Conservation (phyloP, 1,140 invertebrate genomes). For the Pseudomyrmex dendroicus region DNA sequence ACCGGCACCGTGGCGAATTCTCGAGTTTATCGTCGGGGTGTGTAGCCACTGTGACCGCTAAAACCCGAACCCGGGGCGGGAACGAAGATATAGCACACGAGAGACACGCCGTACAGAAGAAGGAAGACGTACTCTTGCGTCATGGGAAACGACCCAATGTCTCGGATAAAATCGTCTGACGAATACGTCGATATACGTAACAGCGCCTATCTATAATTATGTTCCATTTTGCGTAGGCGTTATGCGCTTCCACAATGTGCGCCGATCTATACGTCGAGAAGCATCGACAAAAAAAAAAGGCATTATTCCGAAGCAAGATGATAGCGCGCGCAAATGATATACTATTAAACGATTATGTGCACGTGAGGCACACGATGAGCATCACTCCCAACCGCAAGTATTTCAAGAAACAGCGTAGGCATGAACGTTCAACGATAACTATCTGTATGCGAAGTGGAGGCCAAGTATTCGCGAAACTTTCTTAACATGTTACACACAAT, state of each 20-base stretch:
- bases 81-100: constrained; percentile 14
- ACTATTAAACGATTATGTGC: constrained; percentile 29
- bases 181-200: background rate
- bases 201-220: constrained; percentile 18
- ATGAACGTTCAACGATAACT: constrained; percentile 11
- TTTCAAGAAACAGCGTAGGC: constrained; percentile 11
- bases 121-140: constrained; percentile 68
- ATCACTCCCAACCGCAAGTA: background rate
- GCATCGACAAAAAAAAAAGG: background rate
- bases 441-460: background rate
- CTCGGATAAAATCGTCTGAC: constrained; percentile 49
- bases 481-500: background rate
- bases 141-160: constrained; percentile 78
- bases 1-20: constrained; percentile 81
- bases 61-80: constrained; percentile 73
- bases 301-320: constrained; percentile 26
- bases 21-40: constrained; percentile 82
- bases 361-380: background rate
- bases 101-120: background rate
- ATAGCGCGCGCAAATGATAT: constrained; percentile 23
- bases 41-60: constrained; percentile 83
- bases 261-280: background rate
- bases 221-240: constrained; percentile 19
- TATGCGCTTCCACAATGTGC: no score
- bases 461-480: background rate